Conservation (phyloP, 2,113 vertebrate genomes). For the Octodon degus region DNA sequence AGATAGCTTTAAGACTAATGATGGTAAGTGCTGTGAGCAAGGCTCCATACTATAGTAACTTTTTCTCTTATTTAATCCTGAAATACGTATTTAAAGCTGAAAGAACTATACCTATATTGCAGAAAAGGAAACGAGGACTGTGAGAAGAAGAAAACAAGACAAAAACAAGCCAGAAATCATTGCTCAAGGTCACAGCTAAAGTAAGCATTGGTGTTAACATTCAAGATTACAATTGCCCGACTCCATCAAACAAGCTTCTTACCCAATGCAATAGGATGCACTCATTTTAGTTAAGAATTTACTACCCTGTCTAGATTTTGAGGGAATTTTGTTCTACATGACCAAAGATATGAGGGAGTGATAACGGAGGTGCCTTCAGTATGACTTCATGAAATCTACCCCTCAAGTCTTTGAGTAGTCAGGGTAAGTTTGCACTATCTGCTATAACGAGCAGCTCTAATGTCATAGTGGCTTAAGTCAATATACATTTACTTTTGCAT, state of each 20-base stretch:
- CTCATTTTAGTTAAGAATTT: background rate
- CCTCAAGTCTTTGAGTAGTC: background rate
- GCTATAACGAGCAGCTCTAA: background rate
- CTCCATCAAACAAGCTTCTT: background rate
- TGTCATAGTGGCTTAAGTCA: background rate
- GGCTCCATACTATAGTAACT: background rate
- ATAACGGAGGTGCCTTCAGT: background rate
- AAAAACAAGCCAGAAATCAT: background rate
- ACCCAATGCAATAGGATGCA: background rate
- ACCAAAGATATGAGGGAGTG: background rate
- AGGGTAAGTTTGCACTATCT: background rate
- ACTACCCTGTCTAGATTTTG: background rate
- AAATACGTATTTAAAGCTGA: slow-evolving; percentile 16
- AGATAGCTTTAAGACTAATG: background rate
- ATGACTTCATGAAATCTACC: background rate
- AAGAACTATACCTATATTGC: background rate
- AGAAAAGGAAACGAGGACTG: background rate
- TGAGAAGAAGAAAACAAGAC: background rate
- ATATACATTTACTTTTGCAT: background rate
- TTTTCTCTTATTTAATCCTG: background rate
- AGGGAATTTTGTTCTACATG: background rate
- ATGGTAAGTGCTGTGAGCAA: background rate
- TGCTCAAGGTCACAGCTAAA: background rate
- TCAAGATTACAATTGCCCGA: background rate
- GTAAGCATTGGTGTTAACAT: background rate